phyloP scores from a whole-genome alignment of 30 jellyfish, hydroid and myxozoan species.

The Aurelia coerulea region DNA sequence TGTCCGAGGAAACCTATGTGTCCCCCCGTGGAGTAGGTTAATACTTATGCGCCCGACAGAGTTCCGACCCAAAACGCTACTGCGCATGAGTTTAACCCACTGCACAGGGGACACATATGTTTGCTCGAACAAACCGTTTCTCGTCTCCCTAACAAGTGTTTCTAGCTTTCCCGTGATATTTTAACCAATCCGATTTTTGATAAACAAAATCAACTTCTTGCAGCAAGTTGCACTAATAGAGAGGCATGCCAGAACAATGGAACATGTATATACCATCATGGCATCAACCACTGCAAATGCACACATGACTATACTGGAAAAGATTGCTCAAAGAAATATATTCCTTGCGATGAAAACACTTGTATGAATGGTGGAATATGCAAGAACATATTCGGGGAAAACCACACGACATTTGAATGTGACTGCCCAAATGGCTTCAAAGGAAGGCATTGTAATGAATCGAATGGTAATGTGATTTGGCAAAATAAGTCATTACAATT shows the following conservation, averaged over 20 bases:
- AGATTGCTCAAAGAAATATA: not conserved
- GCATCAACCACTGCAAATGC: not conserved
- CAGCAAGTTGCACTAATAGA: too few relatives aligned
- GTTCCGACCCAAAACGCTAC: too few relatives aligned
- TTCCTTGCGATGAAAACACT: slow-evolving; percentile 4
- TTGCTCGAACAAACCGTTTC: too few relatives aligned
- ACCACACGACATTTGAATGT: not conserved
- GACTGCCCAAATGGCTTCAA: not conserved
- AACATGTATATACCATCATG: not conserved
- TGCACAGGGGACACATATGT: too few relatives aligned
- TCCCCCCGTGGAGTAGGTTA: too few relatives aligned
- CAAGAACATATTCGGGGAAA: not conserved
- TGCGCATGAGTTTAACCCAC: too few relatives aligned
- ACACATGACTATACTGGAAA: not conserved
- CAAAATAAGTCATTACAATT: not conserved
- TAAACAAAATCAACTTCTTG: too few relatives aligned
- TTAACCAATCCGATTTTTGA: too few relatives aligned
- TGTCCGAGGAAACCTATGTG: too few relatives aligned
- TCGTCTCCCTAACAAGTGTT: too few relatives aligned
- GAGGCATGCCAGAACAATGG: slow-evolving; percentile 9
- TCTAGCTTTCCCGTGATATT: too few relatives aligned
- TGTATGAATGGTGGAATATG: not conserved
- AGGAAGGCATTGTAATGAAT: not conserved
- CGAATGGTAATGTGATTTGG: not conserved
- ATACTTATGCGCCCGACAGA: too few relatives aligned